Evolutionary conservation across 2,888 invertebrate genomes (phyloP).

Genomic region (Patella depressa): DNA sequence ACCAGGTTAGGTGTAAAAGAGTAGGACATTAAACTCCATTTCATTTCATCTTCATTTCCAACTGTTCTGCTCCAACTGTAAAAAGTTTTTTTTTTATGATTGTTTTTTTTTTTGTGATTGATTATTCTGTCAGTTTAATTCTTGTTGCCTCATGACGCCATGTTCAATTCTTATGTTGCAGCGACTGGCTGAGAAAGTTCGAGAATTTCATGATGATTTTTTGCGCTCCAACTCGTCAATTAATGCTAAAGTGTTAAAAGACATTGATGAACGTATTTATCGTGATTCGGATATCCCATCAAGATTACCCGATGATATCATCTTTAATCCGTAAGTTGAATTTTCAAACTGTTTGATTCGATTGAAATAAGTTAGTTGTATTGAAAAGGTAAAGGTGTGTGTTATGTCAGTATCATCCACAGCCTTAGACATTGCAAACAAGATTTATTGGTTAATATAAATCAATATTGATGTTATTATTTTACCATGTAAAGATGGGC

Average conservation of each 20-base stretch:
- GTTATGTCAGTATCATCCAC: too few relatives aligned
- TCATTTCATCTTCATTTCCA: neutral
- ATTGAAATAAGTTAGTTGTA: too few relatives aligned
- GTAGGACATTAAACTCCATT: neutral
- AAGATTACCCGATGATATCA: slow-evolving; percentile 60
- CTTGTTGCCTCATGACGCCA: neutral
- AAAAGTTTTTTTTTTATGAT: neutral
- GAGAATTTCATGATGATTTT: slow-evolving; percentile 63
- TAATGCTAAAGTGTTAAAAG: slow-evolving; percentile 48
- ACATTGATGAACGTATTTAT: slow-evolving; percentile 60
- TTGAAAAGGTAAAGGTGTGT: too few relatives aligned
- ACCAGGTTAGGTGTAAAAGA: too few relatives aligned
- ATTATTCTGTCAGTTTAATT: neutral
- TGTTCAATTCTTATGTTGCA: slow-evolving; percentile 38
- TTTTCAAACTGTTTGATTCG: too few relatives aligned
- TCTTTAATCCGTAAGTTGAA: slow-evolving; percentile 65
- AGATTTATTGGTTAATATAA: too few relatives aligned
- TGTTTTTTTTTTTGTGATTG: neutral
- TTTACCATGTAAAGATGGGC: too few relatives aligned
- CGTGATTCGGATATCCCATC: slow-evolving; percentile 70
- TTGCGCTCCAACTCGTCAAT: slow-evolving; percentile 40
- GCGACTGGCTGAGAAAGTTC: slow-evolving; percentile 63
- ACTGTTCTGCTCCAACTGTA: too few relatives aligned
- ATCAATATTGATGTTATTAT: too few relatives aligned
- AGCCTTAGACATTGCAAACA: too few relatives aligned